These are phyloP conservation scores for Charina bottae DNA, from an alignment of 2,113 vertebrate genomes.

Conservation along the genomic window DNA sequence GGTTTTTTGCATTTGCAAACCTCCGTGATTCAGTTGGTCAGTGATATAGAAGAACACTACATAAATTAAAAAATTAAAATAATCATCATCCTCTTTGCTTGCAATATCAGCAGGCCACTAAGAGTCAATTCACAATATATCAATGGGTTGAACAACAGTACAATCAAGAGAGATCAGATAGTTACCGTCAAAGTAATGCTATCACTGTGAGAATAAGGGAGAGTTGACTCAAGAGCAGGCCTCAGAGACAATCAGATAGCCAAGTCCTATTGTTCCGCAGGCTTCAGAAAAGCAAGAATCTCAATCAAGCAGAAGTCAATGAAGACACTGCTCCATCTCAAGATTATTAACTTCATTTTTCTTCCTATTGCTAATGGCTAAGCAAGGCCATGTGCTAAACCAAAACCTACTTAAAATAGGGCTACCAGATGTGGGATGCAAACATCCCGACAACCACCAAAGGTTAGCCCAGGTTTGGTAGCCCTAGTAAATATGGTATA, in stretches of 20 bases:
- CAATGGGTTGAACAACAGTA: not conserved
- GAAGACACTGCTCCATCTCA: not conserved
- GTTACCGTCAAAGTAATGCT: not conserved
- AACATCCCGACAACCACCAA: not conserved
- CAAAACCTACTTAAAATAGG: not conserved
- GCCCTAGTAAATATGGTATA: not conserved
- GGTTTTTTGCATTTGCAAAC: not conserved
- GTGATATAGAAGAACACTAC: not conserved
- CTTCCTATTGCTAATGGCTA: not conserved
- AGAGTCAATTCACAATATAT: not conserved
- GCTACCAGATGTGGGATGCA: not conserved
- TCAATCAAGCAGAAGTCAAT: not conserved
- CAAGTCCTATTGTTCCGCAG: not conserved
- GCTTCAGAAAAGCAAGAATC: not conserved
- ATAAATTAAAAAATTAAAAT: not conserved
- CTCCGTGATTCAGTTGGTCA: not conserved
- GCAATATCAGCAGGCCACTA: not conserved
- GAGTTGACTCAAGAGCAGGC: not conserved
- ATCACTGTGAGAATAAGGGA: not conserved
- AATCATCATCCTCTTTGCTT: not conserved
- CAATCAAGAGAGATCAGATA: not conserved
- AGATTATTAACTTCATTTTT: not conserved
- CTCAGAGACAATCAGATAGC: not conserved
- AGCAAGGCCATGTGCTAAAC: not conserved
- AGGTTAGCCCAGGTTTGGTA: not conserved